Evolutionary conservation across 2,797 vertebrate species (phyloP), one percentile per base, ranked within the genome.

Genomic region (Neostethus bicornis): DNA sequence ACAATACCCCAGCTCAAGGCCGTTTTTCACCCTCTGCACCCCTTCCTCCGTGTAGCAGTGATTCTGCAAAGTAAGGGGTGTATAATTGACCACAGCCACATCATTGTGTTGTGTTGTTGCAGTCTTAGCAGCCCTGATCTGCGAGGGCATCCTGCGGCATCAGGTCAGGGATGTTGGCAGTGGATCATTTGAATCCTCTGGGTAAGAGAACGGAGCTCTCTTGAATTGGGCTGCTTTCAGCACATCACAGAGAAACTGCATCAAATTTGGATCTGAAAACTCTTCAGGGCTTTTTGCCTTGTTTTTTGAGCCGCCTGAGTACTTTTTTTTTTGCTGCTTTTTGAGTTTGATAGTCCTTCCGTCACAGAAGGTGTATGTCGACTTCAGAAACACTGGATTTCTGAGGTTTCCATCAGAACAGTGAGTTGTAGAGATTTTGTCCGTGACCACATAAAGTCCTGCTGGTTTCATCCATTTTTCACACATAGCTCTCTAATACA

Each of bases 1-100:
- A 69, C 74, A 80, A 45, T 51, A 38, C 13, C 4, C 51, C 21
- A 24, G 56, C 87, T 74, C 12, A 28, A 38, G 80, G 80, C 73
- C 5, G n/a, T 70, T 50, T 58, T 34, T 41, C 7, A 7, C 5
- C 29, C 31, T 38, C 41, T 35, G 28, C 31, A 11, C 5, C 43
- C 4, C 4, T 4, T 44, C 53, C 16, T 17, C 44, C 4, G 35
- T 20, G 41, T 57, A 46, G n/a, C 35, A 43, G 31, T 16, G 17
- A 8, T 35, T 41, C 29, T 46, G 34, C 35, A 6, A 44, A 4
- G 2, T 16, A 39, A 52, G 20, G 35, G 13, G n/a, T 44, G 52
- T 17, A 2, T 71, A 21, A 28, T 67, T 52, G 26, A 55, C 34
- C 21, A 26, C 46, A 11, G 4, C 26, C 11, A 19, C 38, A 31